Evolutionary conservation across 2,888 invertebrate genomes (phyloP).

Genomic region (Nymphalis c-album): DNA sequence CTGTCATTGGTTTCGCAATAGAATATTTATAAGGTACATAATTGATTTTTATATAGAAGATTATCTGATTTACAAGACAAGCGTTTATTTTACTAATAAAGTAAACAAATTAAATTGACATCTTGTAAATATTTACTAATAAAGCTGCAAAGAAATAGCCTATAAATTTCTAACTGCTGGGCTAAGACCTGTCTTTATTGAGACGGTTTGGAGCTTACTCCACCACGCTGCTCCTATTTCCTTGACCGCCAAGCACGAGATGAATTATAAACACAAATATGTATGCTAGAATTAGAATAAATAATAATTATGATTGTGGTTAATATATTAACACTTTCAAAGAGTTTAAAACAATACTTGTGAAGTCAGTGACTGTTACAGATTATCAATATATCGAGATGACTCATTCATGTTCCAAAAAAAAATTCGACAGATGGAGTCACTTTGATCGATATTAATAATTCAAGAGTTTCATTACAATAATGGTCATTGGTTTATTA

Average conservation of each 20-base stretch:
- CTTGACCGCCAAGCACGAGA: no score
- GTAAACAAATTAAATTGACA: no score
- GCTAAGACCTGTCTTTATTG: no score
- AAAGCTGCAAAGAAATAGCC: no score
- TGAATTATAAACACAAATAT: no score
- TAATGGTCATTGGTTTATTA: constrained; percentile 9
- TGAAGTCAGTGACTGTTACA: background rate
- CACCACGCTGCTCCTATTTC: no score
- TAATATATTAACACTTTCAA: background rate
- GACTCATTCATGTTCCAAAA: constrained; percentile 24
- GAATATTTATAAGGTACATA: background rate
- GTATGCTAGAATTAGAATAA: no score
- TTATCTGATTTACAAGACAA: background rate
- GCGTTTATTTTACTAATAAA: background rate
- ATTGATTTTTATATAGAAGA: background rate
- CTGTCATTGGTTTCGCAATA: background rate
- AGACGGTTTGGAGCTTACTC: no score
- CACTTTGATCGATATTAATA: constrained; percentile 15
- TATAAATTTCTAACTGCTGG: no score
- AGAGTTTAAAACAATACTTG: background rate
- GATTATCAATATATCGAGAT: constrained; percentile 7
- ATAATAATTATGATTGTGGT: no score
- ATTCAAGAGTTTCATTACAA: constrained; percentile 9
- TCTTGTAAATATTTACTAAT: no score
- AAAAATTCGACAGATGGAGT: constrained; percentile 21